Conservation (phyloP, 2,888 invertebrate species). For the Anodontia alba region DNA sequence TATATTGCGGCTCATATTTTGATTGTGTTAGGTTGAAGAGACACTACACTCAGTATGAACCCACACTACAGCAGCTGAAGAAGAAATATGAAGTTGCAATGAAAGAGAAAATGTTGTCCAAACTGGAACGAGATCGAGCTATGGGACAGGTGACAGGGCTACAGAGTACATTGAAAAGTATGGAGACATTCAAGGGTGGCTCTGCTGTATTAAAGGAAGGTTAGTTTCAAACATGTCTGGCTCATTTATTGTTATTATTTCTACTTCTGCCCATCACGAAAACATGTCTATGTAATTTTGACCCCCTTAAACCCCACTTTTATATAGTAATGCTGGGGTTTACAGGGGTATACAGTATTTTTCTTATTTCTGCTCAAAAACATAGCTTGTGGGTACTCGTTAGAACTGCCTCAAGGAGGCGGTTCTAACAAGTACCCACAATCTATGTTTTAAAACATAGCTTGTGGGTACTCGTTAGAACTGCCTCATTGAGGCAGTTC, state of each 20-base stretch:
- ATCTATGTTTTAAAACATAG: background rate
- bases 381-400: no score
- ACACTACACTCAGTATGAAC: conserved; percentile 84
- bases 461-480: no score
- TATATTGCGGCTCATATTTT: background rate
- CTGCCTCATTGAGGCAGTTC: no score
- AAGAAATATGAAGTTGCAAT: conserved; percentile 84
- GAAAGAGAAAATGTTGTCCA: conserved; percentile 85
- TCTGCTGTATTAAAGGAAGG: conserved; percentile 27
- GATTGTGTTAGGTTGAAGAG: conserved; percentile 79
- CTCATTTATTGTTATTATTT: background rate
- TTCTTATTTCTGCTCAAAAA: no score
- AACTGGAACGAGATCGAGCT: conserved; percentile 84
- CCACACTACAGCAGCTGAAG: conserved; percentile 83
- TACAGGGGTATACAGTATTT: no score
- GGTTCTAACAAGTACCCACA: no score
- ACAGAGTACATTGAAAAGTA: conserved; percentile 80
- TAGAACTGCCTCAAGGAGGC: no score
- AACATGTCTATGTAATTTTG: no score
- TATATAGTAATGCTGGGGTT: no score
- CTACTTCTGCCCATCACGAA: background rate
- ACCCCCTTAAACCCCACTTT: no score
- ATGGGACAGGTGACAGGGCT: conserved; percentile 83
- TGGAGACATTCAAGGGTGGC: conserved; percentile 76
- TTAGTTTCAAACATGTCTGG: no score